These are phyloP conservation scores for Myanophis thanlyinensis DNA, from an alignment of 2,113 vertebrate genomes.

Conservation along the genomic window DNA sequence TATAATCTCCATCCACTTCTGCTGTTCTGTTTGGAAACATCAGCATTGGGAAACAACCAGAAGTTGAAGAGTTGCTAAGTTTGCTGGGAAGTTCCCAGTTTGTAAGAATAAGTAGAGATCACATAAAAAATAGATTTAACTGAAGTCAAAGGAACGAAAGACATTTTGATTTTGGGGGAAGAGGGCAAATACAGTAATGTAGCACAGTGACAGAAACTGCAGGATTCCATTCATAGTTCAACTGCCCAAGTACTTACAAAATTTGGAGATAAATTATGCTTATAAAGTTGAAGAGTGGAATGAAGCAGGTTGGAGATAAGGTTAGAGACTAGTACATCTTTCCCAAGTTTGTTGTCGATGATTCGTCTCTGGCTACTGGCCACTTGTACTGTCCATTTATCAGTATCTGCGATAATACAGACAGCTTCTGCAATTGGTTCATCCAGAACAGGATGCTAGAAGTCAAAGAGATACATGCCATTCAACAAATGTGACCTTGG, in stretches of 20 bases:
- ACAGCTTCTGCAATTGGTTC: conserved; percentile 98
- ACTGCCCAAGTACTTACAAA: conserved; percentile 79
- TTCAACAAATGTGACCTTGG: conserved; percentile 4
- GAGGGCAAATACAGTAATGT: neutral
- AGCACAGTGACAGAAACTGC: neutral
- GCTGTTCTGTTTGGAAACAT: neutral
- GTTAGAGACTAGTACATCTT: conserved; percentile 95
- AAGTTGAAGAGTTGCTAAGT: neutral
- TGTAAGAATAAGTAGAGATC: neutral
- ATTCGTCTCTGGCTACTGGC: conserved; percentile 92
- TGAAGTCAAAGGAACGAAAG: neutral
- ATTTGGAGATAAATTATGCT: conserved; percentile 94
- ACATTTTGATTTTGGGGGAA: neutral
- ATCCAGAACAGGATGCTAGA: conserved; percentile 93
- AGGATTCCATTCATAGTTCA: neutral
- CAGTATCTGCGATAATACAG: conserved; percentile 97
- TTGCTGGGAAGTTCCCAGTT: neutral
- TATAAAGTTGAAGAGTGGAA: conserved; percentile 97
- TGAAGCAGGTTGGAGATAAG: conserved; percentile 91
- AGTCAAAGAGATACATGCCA: conserved; percentile 33
- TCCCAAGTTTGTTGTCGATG: conserved; percentile 90
- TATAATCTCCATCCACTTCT: neutral
- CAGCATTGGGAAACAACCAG: neutral
- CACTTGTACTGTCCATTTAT: conserved; percentile 97
- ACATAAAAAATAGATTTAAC: neutral